Base-by-base conservation (phyloP, 2,888 invertebrate genomes). In the Buathra laborator region DNA sequence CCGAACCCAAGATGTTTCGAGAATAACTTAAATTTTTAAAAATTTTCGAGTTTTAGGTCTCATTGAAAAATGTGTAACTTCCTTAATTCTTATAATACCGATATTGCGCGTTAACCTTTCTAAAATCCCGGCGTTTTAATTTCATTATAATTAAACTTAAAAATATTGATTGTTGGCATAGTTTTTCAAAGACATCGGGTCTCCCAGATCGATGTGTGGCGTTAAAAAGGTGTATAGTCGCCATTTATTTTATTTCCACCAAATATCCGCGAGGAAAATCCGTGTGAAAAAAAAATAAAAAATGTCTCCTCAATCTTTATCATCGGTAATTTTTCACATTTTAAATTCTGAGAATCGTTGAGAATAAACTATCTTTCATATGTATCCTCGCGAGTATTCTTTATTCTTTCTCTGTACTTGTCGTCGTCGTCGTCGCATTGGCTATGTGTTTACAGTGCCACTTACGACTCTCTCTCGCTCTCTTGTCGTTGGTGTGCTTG, bases 391-490 rank as follows among this genome's bases (percentile, higher is more conserved):
- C 0, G 19, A 56, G 37, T 46, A 19, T 74, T 32, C 74, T 67
- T 72, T 74, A 59, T 74, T 32, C 29, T 67, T 56, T 67, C 64
- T 62, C 51, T 43, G 16, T 46, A 74, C 43, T 74, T 51, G 62
- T 14, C n/a, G 67, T 37, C 46, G 68, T 71, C 16, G 19, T 67
- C 19, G 32, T 72, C 67, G 67, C 67, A 68, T 74, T 53, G 70
- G 53, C 32, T 51, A 67, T 56, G 37, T 82, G 66, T 82, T 82
- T 77, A 76, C 81, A 71, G 56, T 76, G 48, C 77, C 82, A 82
- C 77, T 82, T 82, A 71, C 71, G 77, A 77, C 56, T 81, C 76
- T 56, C 44, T 24, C 24, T 19, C 66, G 37, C 24, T 56, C 32
- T 12, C 53, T 53, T 16, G 48, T 48, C 51, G 32, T 24, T 24